These are phyloP conservation scores for Yponomeuta cagnagella DNA, from an alignment of 2,888 invertebrate species.

Conservation along the genomic window DNA sequence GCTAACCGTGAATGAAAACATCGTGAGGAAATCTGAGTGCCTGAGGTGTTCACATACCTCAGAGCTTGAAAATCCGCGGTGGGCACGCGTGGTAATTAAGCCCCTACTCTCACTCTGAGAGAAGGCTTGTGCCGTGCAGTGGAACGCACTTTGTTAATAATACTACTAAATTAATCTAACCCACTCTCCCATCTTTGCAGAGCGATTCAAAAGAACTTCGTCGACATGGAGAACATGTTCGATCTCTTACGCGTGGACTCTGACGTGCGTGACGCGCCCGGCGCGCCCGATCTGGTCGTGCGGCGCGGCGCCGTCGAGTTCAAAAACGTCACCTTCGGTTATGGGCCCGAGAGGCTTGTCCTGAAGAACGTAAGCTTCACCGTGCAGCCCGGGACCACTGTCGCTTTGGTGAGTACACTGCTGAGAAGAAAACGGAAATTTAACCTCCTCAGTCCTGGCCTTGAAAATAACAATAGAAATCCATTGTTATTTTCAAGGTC, in stretches of 20 bases:
- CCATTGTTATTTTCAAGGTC: too few relatives aligned
- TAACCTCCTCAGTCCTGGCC: too few relatives aligned
- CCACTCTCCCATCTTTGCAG: slow-evolving; percentile 57
- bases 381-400: slow-evolving; percentile 89
- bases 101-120: too few relatives aligned
- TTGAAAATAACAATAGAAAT: too few relatives aligned
- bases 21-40: too few relatives aligned
- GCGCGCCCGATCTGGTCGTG: slow-evolving; percentile 82
- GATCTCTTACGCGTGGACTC: slow-evolving; percentile 91
- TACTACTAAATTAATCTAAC: too few relatives aligned
- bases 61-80: too few relatives aligned
- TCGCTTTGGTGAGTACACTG: slow-evolving; percentile 79
- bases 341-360: slow-evolving; percentile 85
- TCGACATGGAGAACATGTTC: slow-evolving; percentile 99
- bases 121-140: too few relatives aligned
- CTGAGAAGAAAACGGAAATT: background rate
- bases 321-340: slow-evolving; percentile 91
- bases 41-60: too few relatives aligned
- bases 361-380: slow-evolving; percentile 86
- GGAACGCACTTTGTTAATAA: too few relatives aligned
- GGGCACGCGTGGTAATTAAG: too few relatives aligned
- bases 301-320: slow-evolving; percentile 89
- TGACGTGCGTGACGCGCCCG: slow-evolving; percentile 89
- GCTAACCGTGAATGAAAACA: too few relatives aligned
- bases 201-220: slow-evolving; percentile 97